Evolutionary conservation across 1,140 invertebrate species (phyloP).

Genomic region (Rhynchophorus ferrugineus): DNA sequence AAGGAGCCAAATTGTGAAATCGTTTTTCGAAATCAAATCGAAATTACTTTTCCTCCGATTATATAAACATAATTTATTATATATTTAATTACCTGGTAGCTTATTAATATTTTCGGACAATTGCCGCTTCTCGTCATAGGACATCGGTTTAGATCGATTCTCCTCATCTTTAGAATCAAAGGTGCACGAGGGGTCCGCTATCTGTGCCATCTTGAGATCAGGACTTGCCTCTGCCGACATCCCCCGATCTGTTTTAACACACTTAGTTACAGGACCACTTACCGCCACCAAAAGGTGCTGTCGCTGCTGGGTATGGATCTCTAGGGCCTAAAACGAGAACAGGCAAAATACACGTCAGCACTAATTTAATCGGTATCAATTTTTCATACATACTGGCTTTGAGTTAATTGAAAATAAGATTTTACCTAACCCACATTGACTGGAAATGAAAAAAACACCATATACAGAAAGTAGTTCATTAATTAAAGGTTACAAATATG

Average conservation of each 20-base stretch:
- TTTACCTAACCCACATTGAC: too few species aligned
- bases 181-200: constrained; percentile 50
- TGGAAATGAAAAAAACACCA: too few species aligned
- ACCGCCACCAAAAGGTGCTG: constrained; percentile 38
- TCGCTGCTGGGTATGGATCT: constrained; percentile 36
- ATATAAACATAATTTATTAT: neutral
- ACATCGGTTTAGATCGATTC: constrained; percentile 97
- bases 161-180: constrained; percentile 96
- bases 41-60: too few species aligned
- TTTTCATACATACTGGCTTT: too few species aligned
- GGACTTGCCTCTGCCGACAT: constrained; percentile 50
- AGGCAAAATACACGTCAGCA: neutral
- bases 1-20: too few species aligned
- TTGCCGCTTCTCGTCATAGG: constrained; percentile 98
- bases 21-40: too few species aligned
- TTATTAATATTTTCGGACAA: constrained; percentile 98
- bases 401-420: too few species aligned
- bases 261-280: constrained; percentile 18
- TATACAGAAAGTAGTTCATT: too few species aligned
- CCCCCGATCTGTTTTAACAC: constrained; percentile 45
- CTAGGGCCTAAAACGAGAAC: constrained; percentile 31
- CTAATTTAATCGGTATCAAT: too few species aligned
- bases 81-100: constrained; percentile 87
- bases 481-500: too few species aligned
- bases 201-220: constrained; percentile 52